A percentile compares a stretch with the other conserved stretches of the same genome.
Evolutionary conservation across 2,113 vertebrate species (phyloP).

Genomic region (Pungitius pungitius): DNA sequence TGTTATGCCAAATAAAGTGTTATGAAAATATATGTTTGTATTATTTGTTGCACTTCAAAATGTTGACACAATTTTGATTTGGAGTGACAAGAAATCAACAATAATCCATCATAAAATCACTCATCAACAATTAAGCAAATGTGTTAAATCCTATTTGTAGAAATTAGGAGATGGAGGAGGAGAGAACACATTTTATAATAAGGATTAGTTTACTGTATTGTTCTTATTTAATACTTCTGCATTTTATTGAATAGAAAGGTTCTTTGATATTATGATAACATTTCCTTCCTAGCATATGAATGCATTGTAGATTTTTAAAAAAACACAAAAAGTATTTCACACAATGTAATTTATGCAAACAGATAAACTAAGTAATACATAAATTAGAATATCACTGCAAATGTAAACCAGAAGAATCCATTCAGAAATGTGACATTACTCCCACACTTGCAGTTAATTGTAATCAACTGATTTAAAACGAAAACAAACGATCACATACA

Average conservation of each 20-base stretch:
- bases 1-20: slow-evolving; percentile 66
- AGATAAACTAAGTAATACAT: background rate
- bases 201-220: background rate
- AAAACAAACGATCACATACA: too few relatives aligned
- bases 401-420: background rate
- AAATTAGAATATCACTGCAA: background rate
- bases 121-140: background rate
- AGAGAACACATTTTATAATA: background rate
- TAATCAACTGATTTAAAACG: too few relatives aligned
- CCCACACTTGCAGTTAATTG: too few relatives aligned
- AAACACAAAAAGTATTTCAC: too few relatives aligned
- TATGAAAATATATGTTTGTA: slow-evolving; percentile 30
- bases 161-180: too few relatives aligned
- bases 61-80: background rate
- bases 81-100: background rate
- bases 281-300: background rate
- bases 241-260: background rate
- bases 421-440: background rate
- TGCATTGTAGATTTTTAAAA: background rate
- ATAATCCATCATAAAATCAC: background rate
- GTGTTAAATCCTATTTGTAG: too few relatives aligned
- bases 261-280: background rate
- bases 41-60: background rate
- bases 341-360: background rate
- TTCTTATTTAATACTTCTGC: background rate